phyloP scores from a whole-genome alignment of 2,113 vertebrate genomes.

The Boleophthalmus pectinirostris region DNA sequence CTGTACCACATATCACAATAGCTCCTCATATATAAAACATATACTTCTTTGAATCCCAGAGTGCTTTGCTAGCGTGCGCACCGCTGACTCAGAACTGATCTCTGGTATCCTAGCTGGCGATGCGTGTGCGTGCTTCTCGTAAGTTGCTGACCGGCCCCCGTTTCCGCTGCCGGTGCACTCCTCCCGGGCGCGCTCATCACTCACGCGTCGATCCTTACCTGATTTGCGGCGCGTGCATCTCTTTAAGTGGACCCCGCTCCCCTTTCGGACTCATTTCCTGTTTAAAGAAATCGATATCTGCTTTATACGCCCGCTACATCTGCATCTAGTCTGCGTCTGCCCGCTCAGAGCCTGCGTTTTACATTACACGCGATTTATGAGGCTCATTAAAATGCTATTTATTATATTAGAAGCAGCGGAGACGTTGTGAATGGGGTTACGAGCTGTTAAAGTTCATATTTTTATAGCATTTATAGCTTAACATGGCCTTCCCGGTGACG shows the following conservation, averaged over 20 bases:
- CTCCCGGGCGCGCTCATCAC: constrained; percentile 50
- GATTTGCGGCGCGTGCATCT: constrained; percentile 50
- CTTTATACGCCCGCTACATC: constrained; percentile 16
- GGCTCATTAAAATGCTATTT: background rate
- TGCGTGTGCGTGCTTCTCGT: constrained; percentile 31
- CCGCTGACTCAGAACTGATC: constrained; percentile 52
- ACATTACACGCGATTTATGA: background rate
- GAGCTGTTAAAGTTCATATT: background rate
- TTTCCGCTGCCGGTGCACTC: constrained; percentile 58
- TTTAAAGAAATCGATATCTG: constrained; percentile 36
- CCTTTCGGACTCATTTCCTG: constrained; percentile 43
- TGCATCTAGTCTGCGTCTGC: background rate
- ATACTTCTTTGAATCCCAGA: background rate
- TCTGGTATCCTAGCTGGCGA: constrained; percentile 8
- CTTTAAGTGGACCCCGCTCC: constrained; percentile 32
- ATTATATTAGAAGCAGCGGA: background rate
- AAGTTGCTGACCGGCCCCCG: constrained; percentile 63
- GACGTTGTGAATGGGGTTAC: background rate
- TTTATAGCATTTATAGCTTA: background rate
- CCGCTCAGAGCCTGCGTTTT: background rate
- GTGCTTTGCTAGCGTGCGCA: constrained; percentile 1
- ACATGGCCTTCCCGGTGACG: background rate
- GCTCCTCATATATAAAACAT: too few relatives aligned
- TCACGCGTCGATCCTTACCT: constrained; percentile 56
- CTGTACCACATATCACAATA: background rate